phyloP scores from a whole-genome alignment of 2,113 vertebrate species.

The Cryptomyrus ogoouensis region DNA sequence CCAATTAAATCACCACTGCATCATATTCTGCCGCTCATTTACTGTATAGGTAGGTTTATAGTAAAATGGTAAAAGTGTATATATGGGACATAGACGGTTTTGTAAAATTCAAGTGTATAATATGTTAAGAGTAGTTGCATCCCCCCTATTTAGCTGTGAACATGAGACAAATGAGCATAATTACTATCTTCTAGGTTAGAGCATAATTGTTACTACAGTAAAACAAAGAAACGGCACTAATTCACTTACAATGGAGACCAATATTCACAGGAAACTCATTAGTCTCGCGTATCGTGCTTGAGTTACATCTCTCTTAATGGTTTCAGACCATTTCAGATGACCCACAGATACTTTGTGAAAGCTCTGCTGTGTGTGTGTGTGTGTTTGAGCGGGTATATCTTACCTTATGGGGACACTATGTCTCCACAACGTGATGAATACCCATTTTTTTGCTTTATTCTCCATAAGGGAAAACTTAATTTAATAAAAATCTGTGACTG shows the following conservation, averaged over 20 bases:
- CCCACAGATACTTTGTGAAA: neutral
- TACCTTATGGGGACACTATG: neutral
- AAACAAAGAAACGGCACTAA: neutral
- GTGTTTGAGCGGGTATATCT: neutral
- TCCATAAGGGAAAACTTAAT: neutral
- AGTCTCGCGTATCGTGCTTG: neutral
- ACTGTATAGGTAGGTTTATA: neutral
- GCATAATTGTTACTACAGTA: neutral
- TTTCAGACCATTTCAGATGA: neutral
- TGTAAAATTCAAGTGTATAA: neutral
- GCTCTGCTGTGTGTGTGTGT: neutral
- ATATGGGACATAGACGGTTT: neutral
- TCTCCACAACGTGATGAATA: neutral
- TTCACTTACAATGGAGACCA: neutral
- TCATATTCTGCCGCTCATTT: neutral
- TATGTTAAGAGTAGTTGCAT: neutral
- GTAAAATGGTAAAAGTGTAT: neutral
- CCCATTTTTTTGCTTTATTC: neutral
- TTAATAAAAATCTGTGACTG: too few relatives aligned
- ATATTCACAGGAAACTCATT: neutral
- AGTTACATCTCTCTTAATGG: neutral
- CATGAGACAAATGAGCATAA: neutral
- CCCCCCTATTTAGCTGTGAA: neutral
- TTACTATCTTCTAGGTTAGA: neutral
- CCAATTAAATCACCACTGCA: neutral